Base-by-base conservation (phyloP, 2,888 invertebrate genomes). In the Tetanocera ferruginea region DNA sequence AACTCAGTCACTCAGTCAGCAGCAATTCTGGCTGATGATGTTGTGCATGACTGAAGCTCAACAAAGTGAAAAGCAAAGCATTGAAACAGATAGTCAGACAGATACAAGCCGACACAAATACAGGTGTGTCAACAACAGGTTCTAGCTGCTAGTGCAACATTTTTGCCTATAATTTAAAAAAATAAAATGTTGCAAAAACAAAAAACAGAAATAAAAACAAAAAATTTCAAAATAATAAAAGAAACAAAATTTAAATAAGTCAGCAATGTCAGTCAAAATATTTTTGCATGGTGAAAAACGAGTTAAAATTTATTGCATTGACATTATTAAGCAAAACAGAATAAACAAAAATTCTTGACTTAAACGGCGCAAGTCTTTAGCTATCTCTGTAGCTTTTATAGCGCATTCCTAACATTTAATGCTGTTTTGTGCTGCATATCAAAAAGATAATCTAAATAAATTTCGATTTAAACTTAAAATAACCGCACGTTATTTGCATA, bases 31-130 rank as follows among this genome's bases (percentile, higher is more conserved):
- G 37, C 49, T 31, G 69, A 19, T 43, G n/a, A 37, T 51, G 69
- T 52, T 69, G 17, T 69, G 69, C 69, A 69, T 69, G 69, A 69
- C 69, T 51, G 69, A 51, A 14, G 51, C 51, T 9, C 69, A 51
- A 51, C 51, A 49, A 51, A 51, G 34, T 69, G 69, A 25, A 69
- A 49, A 67, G 67, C 28, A 67, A 49, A 67, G 67, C 28, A 67
- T 23, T 51, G 14, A 49, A 52, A 49, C 14, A 67, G 67, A 37
- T 5, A 67, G 34, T n/a, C 23, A 57, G 57, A 57, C 3, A 57
- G 19, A 25, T 19, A 57, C 8, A 28, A 28, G 28, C 57, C 25
- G 57, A 60, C 57, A 60, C 17, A 64, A 28, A 25, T 64, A 64
- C 64, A 64, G 64, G 64, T 64, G 64, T 31, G 64, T n/a, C 31